Base-by-base conservation (phyloP, 2,888 invertebrate genomes). In the Tortricodes alternella region DNA sequence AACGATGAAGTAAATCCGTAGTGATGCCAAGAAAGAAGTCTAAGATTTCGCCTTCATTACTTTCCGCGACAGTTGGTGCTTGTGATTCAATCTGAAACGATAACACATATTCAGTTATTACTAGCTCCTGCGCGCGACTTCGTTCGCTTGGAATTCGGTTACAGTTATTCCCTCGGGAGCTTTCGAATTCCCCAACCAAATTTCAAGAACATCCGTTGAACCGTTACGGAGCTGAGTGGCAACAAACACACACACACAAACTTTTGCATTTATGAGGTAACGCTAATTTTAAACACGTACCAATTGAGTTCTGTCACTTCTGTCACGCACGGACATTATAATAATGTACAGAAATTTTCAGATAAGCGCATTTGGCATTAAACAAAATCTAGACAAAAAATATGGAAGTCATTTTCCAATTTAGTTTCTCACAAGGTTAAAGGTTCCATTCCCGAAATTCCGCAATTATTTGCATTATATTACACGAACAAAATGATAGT, bases 1-100 rank as follows among this genome's bases (percentile, higher is more conserved):
- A 88, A 63, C 83, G 80, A 46, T 89, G 83, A 39, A 89, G 65
- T 60, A 89, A 77, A 65, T 89, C 88, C 37, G 84, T 83, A 46
- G 88, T 89, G 74, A 89, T 74, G 63, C 86, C 90, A 60, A 76
- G 76, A 24, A 90, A 68, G 73, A 83, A 88, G 62, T 83, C 85
- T 46, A 89, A 78, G 66, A 89, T 76, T 65, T 89, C 90, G 8
- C 67, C 80, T 58, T 60, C 70, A 48, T 78, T 83, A 44, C 61
- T 62, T 21, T 78, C 80, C 32, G 59, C 64, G 48, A 60, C 29
- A 13, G 53, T 51, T 44, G 51, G 66, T 48, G 68, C 74, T 66
- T 69, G 73, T 55, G 37, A 67, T 61, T 60, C 60, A 60, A 68
- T 67, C 80, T 83, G 80, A 48, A 67, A 74, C 75, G 64, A 66